These are phyloP conservation scores for Spheniscus mendiculus DNA, from an alignment of 2,113 vertebrate genomes.

Conservation along the genomic window DNA sequence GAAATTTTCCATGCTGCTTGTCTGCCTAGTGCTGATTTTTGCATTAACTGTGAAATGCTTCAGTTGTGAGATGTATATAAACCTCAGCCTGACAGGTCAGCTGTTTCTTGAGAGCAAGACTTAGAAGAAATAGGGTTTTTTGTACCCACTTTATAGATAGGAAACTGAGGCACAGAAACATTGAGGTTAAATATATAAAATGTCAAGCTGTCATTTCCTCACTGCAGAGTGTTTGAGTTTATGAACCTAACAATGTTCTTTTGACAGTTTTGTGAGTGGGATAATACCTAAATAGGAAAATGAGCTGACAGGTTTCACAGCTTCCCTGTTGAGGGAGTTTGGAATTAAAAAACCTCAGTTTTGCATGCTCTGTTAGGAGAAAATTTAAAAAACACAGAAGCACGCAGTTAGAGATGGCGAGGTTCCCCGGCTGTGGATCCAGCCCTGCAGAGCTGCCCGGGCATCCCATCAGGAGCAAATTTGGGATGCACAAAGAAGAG, in stretches of 20 bases:
- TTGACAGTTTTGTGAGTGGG: conserved; percentile 46
- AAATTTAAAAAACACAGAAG: background rate
- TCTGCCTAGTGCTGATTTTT: background rate
- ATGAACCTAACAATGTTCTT: conserved; percentile 27
- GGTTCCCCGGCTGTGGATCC: background rate
- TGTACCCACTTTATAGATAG: background rate
- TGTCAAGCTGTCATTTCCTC: background rate
- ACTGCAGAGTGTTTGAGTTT: background rate
- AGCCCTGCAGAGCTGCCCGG: background rate
- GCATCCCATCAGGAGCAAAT: background rate
- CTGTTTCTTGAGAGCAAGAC: background rate
- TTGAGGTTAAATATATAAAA: background rate
- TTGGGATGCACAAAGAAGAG: background rate
- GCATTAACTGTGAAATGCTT: background rate
- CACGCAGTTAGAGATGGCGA: background rate
- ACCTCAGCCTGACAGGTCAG: background rate
- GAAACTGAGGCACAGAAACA: conserved; percentile 17
- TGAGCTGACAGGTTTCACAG: conserved; percentile 40
- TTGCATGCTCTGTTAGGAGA: background rate
- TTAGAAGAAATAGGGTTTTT: background rate
- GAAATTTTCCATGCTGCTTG: background rate
- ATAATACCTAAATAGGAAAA: conserved; percentile 39
- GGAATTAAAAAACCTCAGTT: background rate
- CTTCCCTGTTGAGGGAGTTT: background rate
- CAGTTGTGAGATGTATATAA: background rate